Conservation (phyloP, 2,113 vertebrate genomes). For the Tamias sibiricus region DNA sequence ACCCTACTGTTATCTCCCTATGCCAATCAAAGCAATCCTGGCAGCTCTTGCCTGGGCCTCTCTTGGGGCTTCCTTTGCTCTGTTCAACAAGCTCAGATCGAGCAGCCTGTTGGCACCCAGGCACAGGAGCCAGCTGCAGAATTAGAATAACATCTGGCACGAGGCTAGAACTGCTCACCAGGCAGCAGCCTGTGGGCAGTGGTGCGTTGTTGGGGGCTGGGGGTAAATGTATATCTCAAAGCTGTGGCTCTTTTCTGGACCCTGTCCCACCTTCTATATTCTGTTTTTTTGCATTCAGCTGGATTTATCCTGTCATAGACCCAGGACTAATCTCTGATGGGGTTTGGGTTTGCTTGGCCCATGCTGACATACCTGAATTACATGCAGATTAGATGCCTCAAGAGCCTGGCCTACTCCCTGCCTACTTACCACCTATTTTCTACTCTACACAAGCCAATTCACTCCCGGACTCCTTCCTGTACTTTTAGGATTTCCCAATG, state of each 20-base stretch:
- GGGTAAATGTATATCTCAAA: background rate
- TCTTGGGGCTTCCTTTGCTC: background rate
- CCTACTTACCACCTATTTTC: background rate
- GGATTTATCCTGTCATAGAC: background rate
- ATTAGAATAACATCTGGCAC: background rate
- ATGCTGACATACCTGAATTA: background rate
- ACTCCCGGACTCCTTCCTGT: background rate
- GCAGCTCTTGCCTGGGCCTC: background rate
- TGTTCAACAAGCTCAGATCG: background rate
- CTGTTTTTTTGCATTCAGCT: background rate
- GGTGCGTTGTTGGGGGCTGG: background rate
- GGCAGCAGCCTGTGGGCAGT: background rate
- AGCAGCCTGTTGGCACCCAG: background rate
- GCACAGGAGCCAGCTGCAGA: background rate
- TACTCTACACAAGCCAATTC: background rate
- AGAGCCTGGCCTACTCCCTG: background rate
- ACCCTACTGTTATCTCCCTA: background rate
- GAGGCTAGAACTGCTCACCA: background rate
- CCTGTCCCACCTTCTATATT: background rate
- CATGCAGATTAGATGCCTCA: background rate
- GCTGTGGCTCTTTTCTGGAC: background rate
- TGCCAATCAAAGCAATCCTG: background rate
- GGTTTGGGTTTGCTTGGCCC: background rate
- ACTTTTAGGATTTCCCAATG: background rate
- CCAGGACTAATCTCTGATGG: background rate